Conservation (phyloP, 2,113 vertebrate species). For the Melanotaenia duboulayi region DNA sequence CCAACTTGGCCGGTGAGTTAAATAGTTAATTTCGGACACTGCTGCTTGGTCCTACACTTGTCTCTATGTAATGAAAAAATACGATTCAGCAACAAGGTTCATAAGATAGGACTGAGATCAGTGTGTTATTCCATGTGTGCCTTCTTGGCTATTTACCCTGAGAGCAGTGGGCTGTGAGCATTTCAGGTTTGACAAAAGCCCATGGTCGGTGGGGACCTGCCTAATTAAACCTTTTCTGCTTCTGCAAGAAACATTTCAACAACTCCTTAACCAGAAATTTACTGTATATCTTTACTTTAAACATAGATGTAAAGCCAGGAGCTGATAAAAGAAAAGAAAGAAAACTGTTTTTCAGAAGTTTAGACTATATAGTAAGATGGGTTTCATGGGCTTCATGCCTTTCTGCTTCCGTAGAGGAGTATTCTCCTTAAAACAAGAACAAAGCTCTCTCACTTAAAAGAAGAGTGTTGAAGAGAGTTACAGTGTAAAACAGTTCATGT, state of each 20-base stretch:
- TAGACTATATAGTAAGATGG: neutral
- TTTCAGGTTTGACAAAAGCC: constrained; percentile 15
- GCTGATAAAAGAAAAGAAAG: neutral
- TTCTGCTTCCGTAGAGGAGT: neutral
- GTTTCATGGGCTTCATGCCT: constrained; percentile 16
- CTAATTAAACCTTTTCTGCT: constrained; percentile 49
- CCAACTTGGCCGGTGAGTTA: too few relatives aligned
- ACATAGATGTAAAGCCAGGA: neutral
- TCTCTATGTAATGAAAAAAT: neutral
- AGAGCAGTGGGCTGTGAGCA: constrained; percentile 11
- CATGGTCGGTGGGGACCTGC: constrained; percentile 17
- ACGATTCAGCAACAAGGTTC: constrained; percentile 4
- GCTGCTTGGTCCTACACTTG: neutral
- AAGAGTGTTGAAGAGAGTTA: neutral
- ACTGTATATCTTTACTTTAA: neutral
- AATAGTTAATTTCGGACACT: too few relatives aligned
- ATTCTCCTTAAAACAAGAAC: neutral
- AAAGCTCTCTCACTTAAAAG: neutral
- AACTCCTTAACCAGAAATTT: neutral
- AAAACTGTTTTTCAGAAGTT: constrained; percentile 10
- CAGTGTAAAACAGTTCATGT: constrained; percentile 4
- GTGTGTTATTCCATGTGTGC: constrained; percentile 7
- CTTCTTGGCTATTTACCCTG: constrained; percentile 11
- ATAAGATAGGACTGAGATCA: neutral
- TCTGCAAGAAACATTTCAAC: constrained; percentile 33